Evolutionary conservation across 2,797 vertebrate species (phyloP).

Genomic region (Pagetopsis macropterus): DNA sequence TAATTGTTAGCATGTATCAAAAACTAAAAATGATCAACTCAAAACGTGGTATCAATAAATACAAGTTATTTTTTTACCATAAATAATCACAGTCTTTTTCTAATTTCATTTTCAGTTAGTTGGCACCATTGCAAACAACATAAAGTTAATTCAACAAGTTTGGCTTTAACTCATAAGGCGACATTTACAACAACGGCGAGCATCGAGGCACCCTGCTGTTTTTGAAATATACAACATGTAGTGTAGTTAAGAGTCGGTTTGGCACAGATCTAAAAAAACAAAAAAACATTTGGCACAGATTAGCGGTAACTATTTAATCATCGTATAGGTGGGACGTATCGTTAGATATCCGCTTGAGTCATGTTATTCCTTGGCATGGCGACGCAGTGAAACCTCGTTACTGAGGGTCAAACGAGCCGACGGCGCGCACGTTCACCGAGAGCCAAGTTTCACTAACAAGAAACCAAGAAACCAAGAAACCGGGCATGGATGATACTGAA

Average conservation of each 20-base stretch:
- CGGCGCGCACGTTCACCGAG: constrained; percentile 3
- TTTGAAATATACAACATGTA: background rate
- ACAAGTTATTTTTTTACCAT: too few relatives aligned
- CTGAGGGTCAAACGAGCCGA: constrained; percentile 29
- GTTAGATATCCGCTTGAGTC: constrained; percentile 38
- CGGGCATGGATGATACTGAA: constrained; percentile 8
- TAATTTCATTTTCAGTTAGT: background rate
- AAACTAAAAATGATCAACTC: too few relatives aligned
- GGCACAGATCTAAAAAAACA: background rate
- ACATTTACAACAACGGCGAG: too few relatives aligned
- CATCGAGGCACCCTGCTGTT: background rate
- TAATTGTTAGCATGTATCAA: too few relatives aligned
- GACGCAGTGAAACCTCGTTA: constrained; percentile 7
- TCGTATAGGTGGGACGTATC: background rate
- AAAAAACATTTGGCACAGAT: constrained; percentile 30
- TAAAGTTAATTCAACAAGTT: background rate
- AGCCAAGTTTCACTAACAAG: constrained; percentile 57
- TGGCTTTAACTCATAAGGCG: background rate
- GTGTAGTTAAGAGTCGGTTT: background rate
- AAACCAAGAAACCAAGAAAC: constrained; percentile 36
- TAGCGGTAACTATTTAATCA: background rate
- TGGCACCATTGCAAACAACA: background rate
- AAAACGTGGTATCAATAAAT: too few relatives aligned
- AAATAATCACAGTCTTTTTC: background rate
- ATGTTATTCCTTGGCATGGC: constrained; percentile 43